Base-by-base conservation (phyloP, 2,888 invertebrate genomes). In the Argynnis bischoffii region DNA sequence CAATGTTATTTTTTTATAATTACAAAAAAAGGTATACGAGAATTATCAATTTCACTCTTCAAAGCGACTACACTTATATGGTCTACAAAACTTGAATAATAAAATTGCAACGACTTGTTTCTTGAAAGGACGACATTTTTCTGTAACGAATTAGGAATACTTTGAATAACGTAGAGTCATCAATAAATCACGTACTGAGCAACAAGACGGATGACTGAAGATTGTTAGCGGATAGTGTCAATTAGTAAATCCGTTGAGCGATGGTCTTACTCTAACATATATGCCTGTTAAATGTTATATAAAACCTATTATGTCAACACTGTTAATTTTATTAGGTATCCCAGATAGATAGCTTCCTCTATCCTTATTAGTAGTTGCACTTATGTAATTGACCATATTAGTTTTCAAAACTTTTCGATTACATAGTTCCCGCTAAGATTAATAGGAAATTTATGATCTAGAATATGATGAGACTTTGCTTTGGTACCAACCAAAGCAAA, bases 201-300 rank as follows among this genome's bases (percentile, higher is more conserved):
- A 64, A 72, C 65, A 70, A 75, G 75, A 75, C 72, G 73, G 73
- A 74, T 75, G 75, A 73, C 70, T 74, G 70, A 68, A 76, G 79
- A 79, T 79, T 72, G 74, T 74, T 72, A 69, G 67, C 70, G 71
- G 80, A 81, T 81, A 78, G 73, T 71, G 79, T 81, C 79, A 82
- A 83, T 82, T 81, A 83, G 79, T 69, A 63, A 66, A 67, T 66
- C 71, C 69, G 69, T 63, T 75, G 70, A 74, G 75, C 76, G 77
- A 80, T 81, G 72, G 73, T 79, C 76, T 77, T 76, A 79, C 73
- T 74, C 74, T 72, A 67, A 71, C 72, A 63, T 70, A 72, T 77
- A 74, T 51, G 57, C 70, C 73, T 74, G 69, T 75, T 76, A 74
- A 75, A 75, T 78, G 76, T 80, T 80, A 78, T 75, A 74, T 79